Base-by-base conservation (phyloP, 2,888 invertebrate species). In the Scaptomyza flava region DNA sequence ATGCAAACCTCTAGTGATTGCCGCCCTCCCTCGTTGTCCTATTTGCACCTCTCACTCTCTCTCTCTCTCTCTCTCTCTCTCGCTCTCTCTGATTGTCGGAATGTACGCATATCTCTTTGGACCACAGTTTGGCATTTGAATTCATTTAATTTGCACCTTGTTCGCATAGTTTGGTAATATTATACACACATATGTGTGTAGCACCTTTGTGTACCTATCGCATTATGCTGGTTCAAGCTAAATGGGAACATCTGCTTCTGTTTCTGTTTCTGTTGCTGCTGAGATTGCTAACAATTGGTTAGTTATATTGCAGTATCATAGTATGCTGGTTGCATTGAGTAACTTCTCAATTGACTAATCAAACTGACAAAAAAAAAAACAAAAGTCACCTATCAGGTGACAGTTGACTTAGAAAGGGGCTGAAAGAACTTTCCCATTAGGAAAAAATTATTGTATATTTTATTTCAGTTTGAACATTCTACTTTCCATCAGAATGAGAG, bases 101-200 rank as follows among this genome's bases (percentile, higher is more conserved):
- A 17, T 34, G 20, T 20, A 51, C 9, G 5, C 17, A 17, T 41
- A 41, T 41, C 41, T 60, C 11, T 27, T 33, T 57, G 70, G 63
- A 77, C 82, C 81, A 65, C 78, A 85, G 65, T 51, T 63, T 59
- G 73, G 70, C 62, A 81, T 88, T 81, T 81, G 71, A 80, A 87
- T 87, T 78, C 76, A 75, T 79, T 89, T 86, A 81, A 87, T 89
- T 86, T 85, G 78, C 87, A 89, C 85, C 89, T 89, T 87, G 87
- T 84, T 68, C 74, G 38, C 41, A 66, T 17, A 64, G 72, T 69
- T 73, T 64, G 82, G 86, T 86, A 87, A 84, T 70, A 76, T 57
- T 73, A 70, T 81, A 76, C 72, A 56, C 31, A 42, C 14, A 3
- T 14, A 8, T 14, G 3, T 17, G 17, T 17, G 27, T 27, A 5